Evolutionary conservation across 2,888 invertebrate genomes (phyloP).

Genomic region (Diploptera punctata): DNA sequence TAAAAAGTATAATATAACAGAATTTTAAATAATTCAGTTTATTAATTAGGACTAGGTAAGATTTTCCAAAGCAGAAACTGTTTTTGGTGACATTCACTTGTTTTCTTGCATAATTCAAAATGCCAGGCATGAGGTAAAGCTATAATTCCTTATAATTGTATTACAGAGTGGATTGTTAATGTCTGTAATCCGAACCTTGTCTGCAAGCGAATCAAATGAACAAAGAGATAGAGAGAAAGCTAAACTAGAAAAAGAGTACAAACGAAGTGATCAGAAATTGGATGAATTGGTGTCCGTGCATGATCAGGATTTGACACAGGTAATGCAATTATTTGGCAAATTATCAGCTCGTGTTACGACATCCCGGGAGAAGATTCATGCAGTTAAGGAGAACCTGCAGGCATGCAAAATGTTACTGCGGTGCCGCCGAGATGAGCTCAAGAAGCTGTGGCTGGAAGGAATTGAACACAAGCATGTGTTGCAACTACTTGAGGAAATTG

Average conservation of each 20-base stretch:
- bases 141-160: constrained; percentile 33
- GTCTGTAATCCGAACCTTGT: constrained; percentile 93
- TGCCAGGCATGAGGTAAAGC: not conserved
- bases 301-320: constrained; percentile 85
- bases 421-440: constrained; percentile 90
- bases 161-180: constrained; percentile 84
- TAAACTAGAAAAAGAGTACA: constrained; percentile 92
- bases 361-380: constrained; percentile 76
- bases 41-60: not conserved
- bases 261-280: constrained; percentile 86
- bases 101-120: constrained; percentile 20
- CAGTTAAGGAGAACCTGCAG: constrained; percentile 80
- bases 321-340: constrained; percentile 66
- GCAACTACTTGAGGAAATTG: constrained; percentile 90
- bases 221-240: constrained; percentile 92
- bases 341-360: constrained; percentile 78
- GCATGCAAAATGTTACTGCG: constrained; percentile 86
- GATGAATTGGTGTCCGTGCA: constrained; percentile 89
- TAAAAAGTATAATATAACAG: too few relatives aligned
- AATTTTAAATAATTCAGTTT: too few relatives aligned
- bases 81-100: not conserved
- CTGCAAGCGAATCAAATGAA: constrained; percentile 92
- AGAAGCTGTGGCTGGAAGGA: constrained; percentile 93
- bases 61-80: not conserved
- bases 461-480: constrained; percentile 94